Conservation (phyloP, 2,797 vertebrate genomes). For the Danio jaintianensis region DNA sequence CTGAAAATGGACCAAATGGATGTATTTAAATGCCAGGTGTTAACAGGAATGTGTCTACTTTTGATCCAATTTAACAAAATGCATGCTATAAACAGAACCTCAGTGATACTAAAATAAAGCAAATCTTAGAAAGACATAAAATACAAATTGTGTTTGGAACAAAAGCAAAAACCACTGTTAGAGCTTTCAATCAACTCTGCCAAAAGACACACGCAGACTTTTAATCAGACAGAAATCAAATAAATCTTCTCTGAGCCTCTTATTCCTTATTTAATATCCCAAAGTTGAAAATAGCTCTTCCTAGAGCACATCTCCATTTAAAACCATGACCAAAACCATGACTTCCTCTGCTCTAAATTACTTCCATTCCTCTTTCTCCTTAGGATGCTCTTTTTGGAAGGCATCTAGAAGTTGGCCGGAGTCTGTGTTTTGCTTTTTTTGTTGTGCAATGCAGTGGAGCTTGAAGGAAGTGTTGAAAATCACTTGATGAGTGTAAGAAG, state of each 20-base stretch:
- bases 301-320: conserved; percentile 41
- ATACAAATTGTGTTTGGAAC: conserved; percentile 13
- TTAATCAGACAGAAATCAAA: conserved; percentile 4
- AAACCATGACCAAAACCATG: conserved; percentile 49
- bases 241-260: background rate
- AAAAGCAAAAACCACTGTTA: conserved; percentile 8
- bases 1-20: too few species aligned
- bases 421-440: conserved; percentile 45
- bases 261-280: conserved; percentile 23
- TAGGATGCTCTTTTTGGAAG: conserved; percentile 47
- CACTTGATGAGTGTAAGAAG: conserved; percentile 42
- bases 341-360: conserved; percentile 54
- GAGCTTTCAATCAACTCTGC: conserved; percentile 23
- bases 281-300: conserved; percentile 26
- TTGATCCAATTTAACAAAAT: too few species aligned
- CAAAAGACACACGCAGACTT: conserved; percentile 21
- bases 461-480: conserved; percentile 54
- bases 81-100: background rate
- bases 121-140: conserved; percentile 8
- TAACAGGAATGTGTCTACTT: too few species aligned
- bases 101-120: background rate
- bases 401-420: conserved; percentile 19
- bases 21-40: too few species aligned
- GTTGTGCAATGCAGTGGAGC: conserved; percentile 57
- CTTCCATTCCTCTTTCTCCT: conserved; percentile 47